These are phyloP conservation scores for cat (Felis catus) DNA, from an alignment of 2,113 vertebrate genomes.

Conservation along the genomic window DNA sequence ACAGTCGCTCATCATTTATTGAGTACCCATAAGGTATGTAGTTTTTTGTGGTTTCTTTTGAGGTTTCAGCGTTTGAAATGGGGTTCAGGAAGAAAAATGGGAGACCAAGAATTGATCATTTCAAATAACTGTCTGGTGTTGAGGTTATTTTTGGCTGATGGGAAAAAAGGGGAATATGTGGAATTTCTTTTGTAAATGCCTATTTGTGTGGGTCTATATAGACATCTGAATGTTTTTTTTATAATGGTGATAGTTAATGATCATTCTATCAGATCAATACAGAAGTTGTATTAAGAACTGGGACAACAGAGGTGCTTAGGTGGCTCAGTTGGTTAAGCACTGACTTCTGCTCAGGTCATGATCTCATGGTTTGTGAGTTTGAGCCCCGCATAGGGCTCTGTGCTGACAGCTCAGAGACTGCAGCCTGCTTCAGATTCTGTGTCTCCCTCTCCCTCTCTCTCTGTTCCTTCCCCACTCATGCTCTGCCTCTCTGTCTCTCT, in stretches of 20 bases:
- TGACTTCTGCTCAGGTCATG: too few species aligned
- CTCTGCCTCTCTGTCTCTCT: too few species aligned
- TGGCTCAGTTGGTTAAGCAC: too few species aligned
- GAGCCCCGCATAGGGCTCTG: too few species aligned
- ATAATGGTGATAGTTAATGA: constrained; percentile 24
- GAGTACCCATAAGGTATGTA: neutral
- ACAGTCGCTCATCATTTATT: neutral
- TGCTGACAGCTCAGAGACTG: too few species aligned
- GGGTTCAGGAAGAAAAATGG: constrained; percentile 24
- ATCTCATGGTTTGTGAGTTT: too few species aligned
- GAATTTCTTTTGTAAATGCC: constrained; percentile 57
- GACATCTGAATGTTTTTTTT: neutral
- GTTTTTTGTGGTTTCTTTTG: neutral
- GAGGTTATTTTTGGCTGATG: constrained; percentile 3
- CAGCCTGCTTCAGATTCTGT: too few species aligned
- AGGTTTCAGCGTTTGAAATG: neutral
- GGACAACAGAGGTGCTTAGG: neutral
- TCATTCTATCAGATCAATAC: neutral
- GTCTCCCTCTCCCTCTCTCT: too few species aligned
- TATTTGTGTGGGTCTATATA: neutral
- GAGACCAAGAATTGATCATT: neutral
- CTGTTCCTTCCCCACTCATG: too few species aligned
- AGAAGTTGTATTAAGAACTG: constrained; percentile 13
- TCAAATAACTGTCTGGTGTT: constrained; percentile 22
- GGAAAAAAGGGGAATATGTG: neutral